Evolutionary conservation across 1,140 invertebrate genomes (phyloP).

Genomic region (Drosophila kikkawai): DNA sequence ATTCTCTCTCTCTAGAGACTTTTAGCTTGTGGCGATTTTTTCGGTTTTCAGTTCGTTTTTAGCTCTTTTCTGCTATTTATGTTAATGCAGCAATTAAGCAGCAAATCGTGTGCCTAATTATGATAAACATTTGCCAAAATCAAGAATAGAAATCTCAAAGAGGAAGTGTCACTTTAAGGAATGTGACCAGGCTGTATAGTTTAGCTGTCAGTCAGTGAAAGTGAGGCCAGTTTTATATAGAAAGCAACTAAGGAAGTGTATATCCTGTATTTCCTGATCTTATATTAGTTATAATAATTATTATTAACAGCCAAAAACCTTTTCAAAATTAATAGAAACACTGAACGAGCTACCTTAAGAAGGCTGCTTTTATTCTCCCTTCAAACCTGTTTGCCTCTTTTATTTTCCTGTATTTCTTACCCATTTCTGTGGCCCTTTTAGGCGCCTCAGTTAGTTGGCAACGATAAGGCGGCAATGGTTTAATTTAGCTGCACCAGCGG

Average conservation of each 20-base stretch:
- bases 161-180: conserved; percentile 54
- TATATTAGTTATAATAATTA: too few relatives aligned
- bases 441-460: conserved; percentile 61
- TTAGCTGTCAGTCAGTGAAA: neutral
- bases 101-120: conserved; percentile 79
- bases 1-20: conserved; percentile 42
- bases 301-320: neutral
- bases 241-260: too few relatives aligned
- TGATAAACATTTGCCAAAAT: conserved; percentile 68
- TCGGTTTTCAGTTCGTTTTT: conserved; percentile 34
- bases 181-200: neutral
- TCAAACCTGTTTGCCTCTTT: conserved; percentile 21
- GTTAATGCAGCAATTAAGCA: conserved; percentile 81
- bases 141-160: conserved; percentile 25
- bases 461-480: conserved; percentile 82
- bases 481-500: conserved; percentile 74
- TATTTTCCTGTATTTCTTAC: conserved; percentile 13
- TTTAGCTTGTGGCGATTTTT: conserved; percentile 71
- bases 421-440: conserved; percentile 58
- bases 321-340: neutral
- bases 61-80: conserved; percentile 53
- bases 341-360: neutral
- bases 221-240: neutral
- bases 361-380: neutral
- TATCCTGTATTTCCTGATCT: too few relatives aligned